phyloP scores from a whole-genome alignment of 2,113 vertebrate genomes.

The Dicentrarchus labrax region DNA sequence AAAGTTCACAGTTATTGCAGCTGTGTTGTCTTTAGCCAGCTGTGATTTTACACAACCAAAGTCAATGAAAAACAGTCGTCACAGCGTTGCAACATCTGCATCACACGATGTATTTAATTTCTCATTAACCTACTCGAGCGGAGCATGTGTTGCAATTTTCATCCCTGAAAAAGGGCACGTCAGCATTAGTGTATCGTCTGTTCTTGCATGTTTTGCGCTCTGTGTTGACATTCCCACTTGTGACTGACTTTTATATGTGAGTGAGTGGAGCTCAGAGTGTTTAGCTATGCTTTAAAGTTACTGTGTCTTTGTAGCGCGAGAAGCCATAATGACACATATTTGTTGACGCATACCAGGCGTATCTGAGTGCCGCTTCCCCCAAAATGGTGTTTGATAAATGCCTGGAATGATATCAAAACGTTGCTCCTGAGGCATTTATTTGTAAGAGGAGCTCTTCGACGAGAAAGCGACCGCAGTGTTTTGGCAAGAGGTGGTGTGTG shows the following conservation, averaged over 20 bases:
- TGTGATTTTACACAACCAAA: constrained; percentile 33
- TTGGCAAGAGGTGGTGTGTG: constrained; percentile 31
- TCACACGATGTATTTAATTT: constrained; percentile 2
- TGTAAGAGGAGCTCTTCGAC: constrained; percentile 46
- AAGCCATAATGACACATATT: constrained; percentile 62
- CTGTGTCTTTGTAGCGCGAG: constrained; percentile 42
- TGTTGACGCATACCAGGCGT: constrained; percentile 67
- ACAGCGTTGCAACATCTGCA: constrained; percentile 40
- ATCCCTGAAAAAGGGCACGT: constrained; percentile 9
- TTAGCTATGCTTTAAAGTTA: constrained; percentile 63
- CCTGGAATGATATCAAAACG: constrained; percentile 68
- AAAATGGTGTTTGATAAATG: constrained; percentile 51
- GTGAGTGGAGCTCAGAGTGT: constrained; percentile 14
- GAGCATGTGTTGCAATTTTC: constrained; percentile 21
- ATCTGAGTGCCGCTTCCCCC: constrained; percentile 31
- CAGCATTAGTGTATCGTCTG: constrained; percentile 7
- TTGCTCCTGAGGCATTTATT: constrained; percentile 56
- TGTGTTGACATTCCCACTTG: background rate
- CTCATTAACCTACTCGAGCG: constrained; percentile 11
- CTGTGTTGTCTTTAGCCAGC: constrained; percentile 21
- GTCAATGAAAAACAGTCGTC: constrained; percentile 29
- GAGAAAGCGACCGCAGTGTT: constrained; percentile 26
- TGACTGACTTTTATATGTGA: constrained; percentile 12
- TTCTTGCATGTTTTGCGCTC: constrained; percentile 2
- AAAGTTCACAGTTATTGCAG: constrained; percentile 10